A percentile compares a stretch with the other conserved stretches of the same genome.
These are phyloP conservation scores for Axea sp. DNA, from an alignment of 2,888 invertebrate genomes.

Conservation along the genomic window DNA sequence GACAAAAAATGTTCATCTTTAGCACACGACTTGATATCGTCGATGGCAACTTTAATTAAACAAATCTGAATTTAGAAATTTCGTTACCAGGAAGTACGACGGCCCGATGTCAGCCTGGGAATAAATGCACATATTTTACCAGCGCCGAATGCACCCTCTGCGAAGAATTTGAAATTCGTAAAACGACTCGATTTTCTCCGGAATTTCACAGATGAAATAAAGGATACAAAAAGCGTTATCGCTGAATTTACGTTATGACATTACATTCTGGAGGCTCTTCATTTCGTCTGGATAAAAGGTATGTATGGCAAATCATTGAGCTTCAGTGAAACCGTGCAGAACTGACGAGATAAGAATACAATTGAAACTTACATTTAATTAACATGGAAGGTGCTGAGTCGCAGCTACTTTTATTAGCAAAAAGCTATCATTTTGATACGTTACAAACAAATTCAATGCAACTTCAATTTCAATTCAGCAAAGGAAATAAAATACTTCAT, in stretches of 20 bases:
- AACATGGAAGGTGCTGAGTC: conserved; percentile 26
- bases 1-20: conserved; percentile 7
- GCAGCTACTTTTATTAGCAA: conserved; percentile 13
- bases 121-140: conserved; percentile 45
- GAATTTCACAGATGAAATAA: conserved; percentile 29
- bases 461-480: not conserved
- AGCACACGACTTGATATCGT: not conserved
- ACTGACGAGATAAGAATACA: conserved; percentile 39
- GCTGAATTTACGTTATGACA: conserved; percentile 42
- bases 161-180: conserved; percentile 41
- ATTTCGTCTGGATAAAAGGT: conserved; percentile 40
- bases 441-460: conserved; percentile 6
- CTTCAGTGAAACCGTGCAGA: conserved; percentile 20
- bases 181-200: conserved; percentile 38
- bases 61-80: conserved; percentile 26
- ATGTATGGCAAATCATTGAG: conserved; percentile 22
- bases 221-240: conserved; percentile 33
- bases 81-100: conserved; percentile 3
- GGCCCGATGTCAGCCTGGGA: conserved; percentile 12
- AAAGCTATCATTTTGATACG: conserved; percentile 18
- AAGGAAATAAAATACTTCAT: not conserved
- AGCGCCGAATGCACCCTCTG: conserved; percentile 16
- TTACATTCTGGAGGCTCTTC: conserved; percentile 34
- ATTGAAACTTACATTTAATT: conserved; percentile 42
- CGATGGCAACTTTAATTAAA: conserved; percentile 25